Base-by-base conservation (phyloP, 2,113 vertebrate species). In the Neomonachus schauinslandi region DNA sequence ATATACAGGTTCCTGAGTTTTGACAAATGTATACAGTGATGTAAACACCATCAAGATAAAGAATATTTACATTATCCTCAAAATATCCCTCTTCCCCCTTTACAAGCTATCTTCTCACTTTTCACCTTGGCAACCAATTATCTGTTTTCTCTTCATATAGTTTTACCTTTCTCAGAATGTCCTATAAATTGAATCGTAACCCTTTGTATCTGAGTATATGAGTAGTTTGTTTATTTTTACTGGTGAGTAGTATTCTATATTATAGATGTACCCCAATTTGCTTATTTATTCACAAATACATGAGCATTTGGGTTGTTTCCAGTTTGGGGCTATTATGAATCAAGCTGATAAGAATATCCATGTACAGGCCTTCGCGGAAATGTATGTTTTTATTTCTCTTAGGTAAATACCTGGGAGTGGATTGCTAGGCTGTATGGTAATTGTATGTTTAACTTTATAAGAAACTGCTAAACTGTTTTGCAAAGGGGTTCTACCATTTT, bases 391-490 rank as follows among this genome's bases (percentile, higher is more conserved):
- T 46, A 80, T 86, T 72, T 91, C 28, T 74, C 18, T 81, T 94
- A 16, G 11, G 15, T 91, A 63, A 87, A 96, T 61, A 72, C 8
- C 57, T 36, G 72, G 46, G 22, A 89, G 12, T 57, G 49, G 13
- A 74, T 74, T 91, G 49, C n/a, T 85, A 19, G 4, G 24, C 82
- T 51, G 10, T 59, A 24, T 87, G 16, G 11, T 79, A 87, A 57
- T 39, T 82, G 28, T 59, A 51, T 76, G 18, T 67, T 83, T 95
- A 96, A 63, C 55, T 72, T 94, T 84, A 65, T 87, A 91, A 80
- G 9, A 36, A 77, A 76, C 51, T 83, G 22, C 33, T 55, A 65
- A 71, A 85, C 4, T 85, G 14, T 81, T 92, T 92, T 76, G 33
- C 51, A 76, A 74, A 33, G 33, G 72, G 4, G 18, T 39, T 91